These are phyloP conservation scores for Fragum fragum DNA, from an alignment of 2,888 invertebrate genomes.

Conservation along the genomic window DNA sequence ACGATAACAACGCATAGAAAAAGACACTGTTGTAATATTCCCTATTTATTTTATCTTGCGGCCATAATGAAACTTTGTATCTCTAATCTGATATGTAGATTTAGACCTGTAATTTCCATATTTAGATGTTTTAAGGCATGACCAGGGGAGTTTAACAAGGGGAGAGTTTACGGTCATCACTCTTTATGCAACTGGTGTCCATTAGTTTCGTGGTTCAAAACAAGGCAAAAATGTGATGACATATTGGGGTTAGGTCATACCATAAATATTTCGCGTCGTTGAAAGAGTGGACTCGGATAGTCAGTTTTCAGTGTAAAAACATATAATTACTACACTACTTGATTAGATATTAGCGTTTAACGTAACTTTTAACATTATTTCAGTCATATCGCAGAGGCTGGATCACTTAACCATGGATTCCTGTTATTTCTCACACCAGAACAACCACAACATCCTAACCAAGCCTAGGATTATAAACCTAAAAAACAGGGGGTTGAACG, in stretches of 20 bases:
- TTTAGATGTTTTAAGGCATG: conserved; percentile 7
- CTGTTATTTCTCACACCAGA: no score
- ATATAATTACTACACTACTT: no score
- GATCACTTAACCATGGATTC: no score
- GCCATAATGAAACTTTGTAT: conserved; percentile 7
- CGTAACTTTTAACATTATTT: no score
- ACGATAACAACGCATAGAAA: no score
- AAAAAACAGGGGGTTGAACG: no score
- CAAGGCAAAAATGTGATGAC: conserved; percentile 28
- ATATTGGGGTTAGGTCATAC: conserved; percentile 38
- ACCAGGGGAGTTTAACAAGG: conserved; percentile 18
- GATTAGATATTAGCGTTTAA: no score
- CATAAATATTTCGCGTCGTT: conserved; percentile 15
- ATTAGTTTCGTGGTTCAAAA: conserved; percentile 24
- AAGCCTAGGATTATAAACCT: no score
- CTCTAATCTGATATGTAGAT: conserved; percentile 15
- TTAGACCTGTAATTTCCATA: conserved; percentile 11
- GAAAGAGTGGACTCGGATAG: background rate
- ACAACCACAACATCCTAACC: no score
- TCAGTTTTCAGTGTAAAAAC: no score
- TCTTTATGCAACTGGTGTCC: conserved; percentile 27
- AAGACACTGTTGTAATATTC: no score
- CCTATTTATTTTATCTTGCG: background rate
- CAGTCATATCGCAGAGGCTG: no score
- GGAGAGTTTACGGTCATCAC: conserved; percentile 18